phyloP scores from a whole-genome alignment of 1,140 invertebrate genomes.

The Gryllus bimaculatus region DNA sequence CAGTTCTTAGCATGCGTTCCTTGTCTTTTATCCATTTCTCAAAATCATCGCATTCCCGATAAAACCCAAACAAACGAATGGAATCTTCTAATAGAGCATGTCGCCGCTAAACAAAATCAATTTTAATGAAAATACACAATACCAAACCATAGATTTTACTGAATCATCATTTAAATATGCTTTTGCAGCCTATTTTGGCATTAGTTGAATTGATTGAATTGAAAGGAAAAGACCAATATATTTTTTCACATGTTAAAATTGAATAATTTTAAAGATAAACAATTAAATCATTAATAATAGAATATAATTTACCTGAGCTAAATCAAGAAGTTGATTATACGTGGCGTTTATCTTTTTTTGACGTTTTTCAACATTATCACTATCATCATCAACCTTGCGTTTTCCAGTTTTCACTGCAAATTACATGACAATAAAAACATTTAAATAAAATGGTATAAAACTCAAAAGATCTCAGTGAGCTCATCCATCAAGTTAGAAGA shows the following conservation, averaged over 20 bases:
- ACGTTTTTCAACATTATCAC: constrained; percentile 72
- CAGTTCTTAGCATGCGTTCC: constrained; percentile 74
- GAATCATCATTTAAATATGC: no score
- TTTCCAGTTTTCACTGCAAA: constrained; percentile 36
- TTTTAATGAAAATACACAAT: background rate
- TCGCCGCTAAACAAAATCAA: constrained; percentile 40
- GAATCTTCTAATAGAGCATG: constrained; percentile 82
- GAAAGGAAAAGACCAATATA: constrained; percentile 9
- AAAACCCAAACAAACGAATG: constrained; percentile 87
- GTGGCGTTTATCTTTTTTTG: constrained; percentile 70
- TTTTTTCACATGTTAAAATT: background rate
- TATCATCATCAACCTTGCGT: constrained; percentile 44
- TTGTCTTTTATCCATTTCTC: constrained; percentile 96
- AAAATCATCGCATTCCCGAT: constrained; percentile 95
- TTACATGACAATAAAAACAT: background rate
- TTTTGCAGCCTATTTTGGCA: no score
- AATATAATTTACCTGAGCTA: constrained; percentile 48
- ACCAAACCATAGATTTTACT: background rate
- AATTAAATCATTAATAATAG: background rate
- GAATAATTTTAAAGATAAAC: constrained; percentile 12
- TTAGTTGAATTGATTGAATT: no score
- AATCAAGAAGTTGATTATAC: constrained; percentile 69
- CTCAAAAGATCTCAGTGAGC: background rate
- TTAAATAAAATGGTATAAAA: background rate
- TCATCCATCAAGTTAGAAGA: no score